These are phyloP conservation scores for Polydrusus pterygomalis DNA, from an alignment of 2,888 invertebrate genomes.

Conservation along the genomic window DNA sequence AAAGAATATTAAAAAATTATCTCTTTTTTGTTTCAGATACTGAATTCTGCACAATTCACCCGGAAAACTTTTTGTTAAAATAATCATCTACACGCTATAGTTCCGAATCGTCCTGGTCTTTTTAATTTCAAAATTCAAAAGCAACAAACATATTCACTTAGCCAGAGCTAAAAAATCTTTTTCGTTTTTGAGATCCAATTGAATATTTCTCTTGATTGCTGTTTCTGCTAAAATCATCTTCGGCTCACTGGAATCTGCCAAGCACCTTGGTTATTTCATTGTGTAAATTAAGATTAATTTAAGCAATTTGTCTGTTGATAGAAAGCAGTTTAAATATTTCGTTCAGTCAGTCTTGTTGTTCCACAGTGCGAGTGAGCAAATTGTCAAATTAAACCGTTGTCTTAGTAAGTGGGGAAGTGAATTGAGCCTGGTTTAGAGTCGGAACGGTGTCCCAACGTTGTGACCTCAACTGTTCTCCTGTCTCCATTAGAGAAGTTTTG, in stretches of 20 bases:
- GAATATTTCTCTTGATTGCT: background rate
- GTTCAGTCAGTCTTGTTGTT: slow-evolving; percentile 57
- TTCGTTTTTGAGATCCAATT: background rate
- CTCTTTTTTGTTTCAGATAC: slow-evolving; percentile 63
- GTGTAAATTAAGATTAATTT: slow-evolving; percentile 68
- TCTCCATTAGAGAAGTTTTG: background rate
- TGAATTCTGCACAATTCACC: slow-evolving; percentile 63
- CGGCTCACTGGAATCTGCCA: slow-evolving; percentile 39
- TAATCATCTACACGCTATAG: background rate
- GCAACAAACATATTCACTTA: background rate
- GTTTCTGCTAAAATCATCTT: slow-evolving; percentile 11
- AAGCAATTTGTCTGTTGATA: slow-evolving; percentile 65
- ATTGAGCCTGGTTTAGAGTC: slow-evolving; percentile 12
- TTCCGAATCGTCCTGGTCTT: background rate
- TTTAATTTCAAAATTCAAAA: background rate
- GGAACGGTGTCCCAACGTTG: slow-evolving; percentile 36
- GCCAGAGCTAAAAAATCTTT: background rate
- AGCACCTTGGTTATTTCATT: slow-evolving; percentile 59
- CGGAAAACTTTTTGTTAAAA: background rate
- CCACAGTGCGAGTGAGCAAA: slow-evolving; percentile 27
- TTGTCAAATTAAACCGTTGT: slow-evolving; percentile 15
- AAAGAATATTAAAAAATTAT: too few species aligned
- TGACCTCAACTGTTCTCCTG: slow-evolving; percentile 12
- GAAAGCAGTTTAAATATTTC: slow-evolving; percentile 45
- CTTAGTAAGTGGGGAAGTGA: slow-evolving; percentile 6